phyloP scores from a whole-genome alignment of 2,888 invertebrate genomes.

The Strigamia transsilvanica region DNA sequence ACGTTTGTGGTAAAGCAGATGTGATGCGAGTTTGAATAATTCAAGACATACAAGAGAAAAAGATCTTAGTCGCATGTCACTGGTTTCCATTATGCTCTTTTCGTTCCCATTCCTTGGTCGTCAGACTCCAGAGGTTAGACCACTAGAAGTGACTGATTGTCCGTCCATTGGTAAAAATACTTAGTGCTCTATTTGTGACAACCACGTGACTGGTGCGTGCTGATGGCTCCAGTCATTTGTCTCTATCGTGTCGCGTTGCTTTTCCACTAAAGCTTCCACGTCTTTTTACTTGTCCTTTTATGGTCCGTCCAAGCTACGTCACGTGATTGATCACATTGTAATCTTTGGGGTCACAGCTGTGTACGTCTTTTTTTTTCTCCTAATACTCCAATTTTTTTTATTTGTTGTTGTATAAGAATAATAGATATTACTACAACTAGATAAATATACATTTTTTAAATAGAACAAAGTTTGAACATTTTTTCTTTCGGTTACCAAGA shows the following conservation, averaged over 20 bases:
- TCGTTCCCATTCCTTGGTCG: neutral
- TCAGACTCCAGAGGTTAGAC: neutral
- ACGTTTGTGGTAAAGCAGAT: neutral
- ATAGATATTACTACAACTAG: too few species aligned
- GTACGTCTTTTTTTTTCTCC: neutral
- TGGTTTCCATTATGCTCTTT: constrained; percentile 2
- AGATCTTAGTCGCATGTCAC: constrained; percentile 30
- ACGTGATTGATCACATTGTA: constrained; percentile 20
- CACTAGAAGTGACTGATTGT: constrained; percentile 21
- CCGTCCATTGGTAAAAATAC: constrained; percentile 21
- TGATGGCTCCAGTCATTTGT: constrained; percentile 15
- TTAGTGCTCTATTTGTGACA: constrained; percentile 25
- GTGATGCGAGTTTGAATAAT: constrained; percentile 21
- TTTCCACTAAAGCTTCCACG: neutral
- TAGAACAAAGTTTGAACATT: too few species aligned
- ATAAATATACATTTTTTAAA: too few species aligned
- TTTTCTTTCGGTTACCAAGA: too few species aligned
- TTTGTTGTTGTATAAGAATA: neutral
- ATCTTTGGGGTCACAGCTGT: constrained; percentile 3
- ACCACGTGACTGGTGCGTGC: constrained; percentile 6
- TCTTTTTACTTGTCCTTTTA: constrained; percentile 4
- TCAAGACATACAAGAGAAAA: neutral
- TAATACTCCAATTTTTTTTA: neutral
- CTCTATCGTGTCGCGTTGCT: constrained; percentile 14
- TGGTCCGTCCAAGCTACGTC: neutral